Evolutionary conservation across 2,888 invertebrate genomes (phyloP), one percentile per base, ranked within the genome.

Genomic region (Marronus borbonicus): DNA sequence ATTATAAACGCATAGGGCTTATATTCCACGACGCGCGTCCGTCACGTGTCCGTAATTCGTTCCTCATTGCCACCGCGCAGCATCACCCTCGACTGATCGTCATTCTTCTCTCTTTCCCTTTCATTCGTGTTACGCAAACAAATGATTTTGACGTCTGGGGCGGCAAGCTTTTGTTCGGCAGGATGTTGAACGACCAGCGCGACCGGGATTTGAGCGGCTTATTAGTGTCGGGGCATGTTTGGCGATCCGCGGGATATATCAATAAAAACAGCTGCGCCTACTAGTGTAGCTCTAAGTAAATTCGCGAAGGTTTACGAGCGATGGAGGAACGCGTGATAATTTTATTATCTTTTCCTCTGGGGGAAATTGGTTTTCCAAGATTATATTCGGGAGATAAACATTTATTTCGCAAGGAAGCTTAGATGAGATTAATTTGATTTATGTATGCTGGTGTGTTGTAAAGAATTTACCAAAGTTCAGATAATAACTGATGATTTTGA

Each of bases 21-120:
- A 44, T 44, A 62, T 62, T 62, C 62, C 10, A 31, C 20, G 39
- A 58, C 20, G 39, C 39, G 58, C 12, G 72, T 36, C 10, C 55
- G 58, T 58, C 72, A 72, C 72, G 72, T 58, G 72, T 58, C 39
- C 10, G 58, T 72, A 72, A 72, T 72, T 72, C 58, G 36, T 72
- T 72, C 58, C 72, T 14, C 72, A 72, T 72, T 72, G 55, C 72
- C 72, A 58, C 36, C 17, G 58, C 24, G 39, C 39, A 12, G 39
- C 58, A 20, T 8, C 36, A 39, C 36, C n/a, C 72, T 58, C 58
- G 10, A 10, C 10, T 39, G 10, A 10, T 3, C 58, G 14, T 39
- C 39, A 20, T 20, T 17, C 58, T 60, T 17, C 20, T 72, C 12
- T 50, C 68, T 7, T 44, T 44, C 44, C 50, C 55, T 20, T 31